Base-by-base conservation (phyloP, 2,113 vertebrate genomes). In the Patagioenas fasciata region DNA sequence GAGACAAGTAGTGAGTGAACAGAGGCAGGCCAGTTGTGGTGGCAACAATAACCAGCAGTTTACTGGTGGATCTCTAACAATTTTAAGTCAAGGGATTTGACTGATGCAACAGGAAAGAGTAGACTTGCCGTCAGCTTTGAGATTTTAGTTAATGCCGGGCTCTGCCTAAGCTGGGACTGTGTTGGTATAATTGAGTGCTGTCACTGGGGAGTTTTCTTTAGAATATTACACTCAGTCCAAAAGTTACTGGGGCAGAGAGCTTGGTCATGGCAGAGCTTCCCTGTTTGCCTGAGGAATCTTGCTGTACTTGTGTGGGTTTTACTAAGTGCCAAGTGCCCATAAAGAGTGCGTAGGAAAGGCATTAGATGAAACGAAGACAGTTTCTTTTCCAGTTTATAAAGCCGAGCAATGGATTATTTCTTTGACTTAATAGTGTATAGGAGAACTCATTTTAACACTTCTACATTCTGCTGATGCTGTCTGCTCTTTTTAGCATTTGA, bases 341-440 rank as follows among this genome's bases (percentile, higher is more conserved):
- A 40, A 75, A 87, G 31, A 73, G 31, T 14, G 29, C 4, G 0
- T 50, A 64, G 21, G 78, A 69, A 57, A 51, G 17, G 11, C 32
- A 13, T 65, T 64, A 78, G 64, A 31, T 70, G 24, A 88, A 50
- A 58, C 5, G 10, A 65, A 58, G 38, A 48, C 19, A 36, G 15
- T 51, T 86, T 91, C 26, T 94, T 96, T 57, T 75, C 44, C 47
- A 58, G 48, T 64, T 94, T 87, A 56, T 31, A 54, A 79, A 92
- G 25, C 21, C 66, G 80, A 86, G 26, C 36, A 72, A 42, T n/a
- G n/a, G n/a, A 44, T 26, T 81, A 64, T 71, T 95, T 81, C 60
- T 84, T 71, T 84, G 26, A 74, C 10, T 40, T 81, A 42, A 42
- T n/a, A 71, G 34, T 10, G 6, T 64, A 26, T 16, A 71, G 17